These are phyloP conservation scores for Nerophis ophidion DNA, from an alignment of 2,113 vertebrate species.

Conservation along the genomic window DNA sequence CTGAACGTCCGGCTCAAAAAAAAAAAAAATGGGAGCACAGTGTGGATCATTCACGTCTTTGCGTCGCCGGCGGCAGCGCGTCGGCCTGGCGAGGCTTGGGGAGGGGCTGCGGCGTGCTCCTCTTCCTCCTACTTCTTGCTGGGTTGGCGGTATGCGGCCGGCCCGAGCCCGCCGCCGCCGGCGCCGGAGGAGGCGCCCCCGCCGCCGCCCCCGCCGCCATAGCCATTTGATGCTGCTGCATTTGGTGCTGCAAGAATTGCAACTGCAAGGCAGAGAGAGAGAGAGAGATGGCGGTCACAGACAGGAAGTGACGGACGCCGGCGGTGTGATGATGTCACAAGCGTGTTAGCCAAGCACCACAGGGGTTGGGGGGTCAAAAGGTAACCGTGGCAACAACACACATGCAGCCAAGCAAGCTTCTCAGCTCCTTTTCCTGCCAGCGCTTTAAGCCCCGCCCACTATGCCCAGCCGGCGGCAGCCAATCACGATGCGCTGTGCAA, in stretches of 20 bases:
- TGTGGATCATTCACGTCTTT: slow-evolving; percentile 59
- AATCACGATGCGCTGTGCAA: slow-evolving; percentile 13
- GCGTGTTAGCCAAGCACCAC: slow-evolving; percentile 49
- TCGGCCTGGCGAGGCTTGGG: slow-evolving; percentile 68
- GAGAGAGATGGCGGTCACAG: slow-evolving; percentile 8
- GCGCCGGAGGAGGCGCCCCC: slow-evolving; percentile 62
- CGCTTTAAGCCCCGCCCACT: background rate
- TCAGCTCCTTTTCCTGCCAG: slow-evolving; percentile 33
- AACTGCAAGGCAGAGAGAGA: slow-evolving; percentile 71
- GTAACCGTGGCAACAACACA: slow-evolving; percentile 40
- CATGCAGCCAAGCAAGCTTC: slow-evolving; percentile 56
- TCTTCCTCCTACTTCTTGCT: slow-evolving; percentile 95
- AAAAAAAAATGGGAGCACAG: slow-evolving; percentile 43
- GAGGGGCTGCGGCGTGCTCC: slow-evolving; percentile 74
- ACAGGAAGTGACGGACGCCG: background rate
- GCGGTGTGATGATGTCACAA: slow-evolving; percentile 4
- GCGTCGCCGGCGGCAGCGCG: slow-evolving; percentile 20
- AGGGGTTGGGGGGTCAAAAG: slow-evolving; percentile 25
- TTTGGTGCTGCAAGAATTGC: slow-evolving; percentile 98
- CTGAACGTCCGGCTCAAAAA: slow-evolving; percentile 25
- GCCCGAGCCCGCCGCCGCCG: slow-evolving; percentile 72
- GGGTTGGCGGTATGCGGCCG: slow-evolving; percentile 86
- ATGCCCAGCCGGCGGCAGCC: background rate
- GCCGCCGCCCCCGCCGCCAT: slow-evolving; percentile 71
- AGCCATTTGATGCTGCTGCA: slow-evolving; percentile 91